Conservation (phyloP, 2,888 invertebrate genomes). For the Sinhomidia bicolor region DNA sequence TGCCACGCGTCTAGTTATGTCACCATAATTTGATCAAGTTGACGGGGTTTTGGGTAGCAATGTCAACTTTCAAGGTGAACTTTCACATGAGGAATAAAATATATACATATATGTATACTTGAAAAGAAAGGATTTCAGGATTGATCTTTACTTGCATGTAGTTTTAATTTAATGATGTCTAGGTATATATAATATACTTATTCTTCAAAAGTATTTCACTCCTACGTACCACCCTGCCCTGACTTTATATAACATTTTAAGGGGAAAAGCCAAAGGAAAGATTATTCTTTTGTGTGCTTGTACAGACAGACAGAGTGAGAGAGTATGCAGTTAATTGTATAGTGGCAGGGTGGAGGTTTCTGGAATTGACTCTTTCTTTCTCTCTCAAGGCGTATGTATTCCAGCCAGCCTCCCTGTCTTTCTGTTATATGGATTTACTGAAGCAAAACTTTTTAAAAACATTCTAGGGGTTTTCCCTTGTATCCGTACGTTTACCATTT, state of each 20-base stretch:
- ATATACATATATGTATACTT: background rate
- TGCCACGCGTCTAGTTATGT: too few species aligned
- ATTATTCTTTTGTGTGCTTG: background rate
- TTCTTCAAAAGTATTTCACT: too few species aligned
- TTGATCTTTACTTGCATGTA: background rate
- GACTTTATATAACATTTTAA: too few species aligned
- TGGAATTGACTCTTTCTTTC: background rate
- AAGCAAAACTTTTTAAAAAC: too few species aligned
- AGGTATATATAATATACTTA: background rate
- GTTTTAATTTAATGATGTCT: too few species aligned
- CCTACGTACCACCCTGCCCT: too few species aligned
- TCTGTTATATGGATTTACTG: background rate
- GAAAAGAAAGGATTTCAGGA: background rate
- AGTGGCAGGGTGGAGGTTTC: too few species aligned
- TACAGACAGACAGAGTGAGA: too few species aligned
- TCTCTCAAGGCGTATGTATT: background rate
- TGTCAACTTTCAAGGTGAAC: constrained; percentile 9
- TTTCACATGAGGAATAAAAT: background rate
- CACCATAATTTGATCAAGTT: background rate
- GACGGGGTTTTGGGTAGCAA: background rate
- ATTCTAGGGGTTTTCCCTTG: background rate
- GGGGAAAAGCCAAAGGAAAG: background rate
- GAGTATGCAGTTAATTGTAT: background rate
- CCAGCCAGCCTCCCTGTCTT: too few species aligned
- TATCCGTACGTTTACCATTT: background rate